Evolutionary conservation across 2,797 vertebrate species (phyloP), one percentile per base, ranked within the genome.

Genomic region (Smutsia gigantea): DNA sequence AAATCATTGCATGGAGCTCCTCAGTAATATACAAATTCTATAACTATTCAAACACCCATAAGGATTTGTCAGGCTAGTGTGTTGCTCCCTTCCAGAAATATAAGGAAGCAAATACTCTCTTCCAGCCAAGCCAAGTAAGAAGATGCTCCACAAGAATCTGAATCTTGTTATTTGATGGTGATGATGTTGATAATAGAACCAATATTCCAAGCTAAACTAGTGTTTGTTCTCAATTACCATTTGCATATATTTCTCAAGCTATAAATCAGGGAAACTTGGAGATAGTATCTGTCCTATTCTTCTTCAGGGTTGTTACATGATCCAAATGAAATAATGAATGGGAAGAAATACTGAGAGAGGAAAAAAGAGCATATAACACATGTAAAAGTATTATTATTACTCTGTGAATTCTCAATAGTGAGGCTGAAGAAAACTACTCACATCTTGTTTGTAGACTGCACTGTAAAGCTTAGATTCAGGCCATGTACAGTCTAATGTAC

Each of bases 201-300:
- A 72, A 83, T 31, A 89, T 34, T 68, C 75, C 84, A 89, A 92
- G 81, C 59, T 69, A 86, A 87, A 92, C 85, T 72, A 75, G 90
- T 90, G 66, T 95, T 82, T 92, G 64, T 64, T 74, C n/a, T 83
- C 18, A 69, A 21, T 46, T 57, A 53, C 63, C 53, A 85, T 51
- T 95, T 95, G 61, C 68, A 84, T 74, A 17, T 79, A 92, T 64
- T 93, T 87, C 88, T 79, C 90, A 95, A 79, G n/a, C 19, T 39
- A 5, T 83, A 66, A 85, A 61, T 81, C 78, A 64, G n/a, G 63
- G 21, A 17, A 69, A 85, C 34, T 57, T 55, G 55, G 53, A 89
- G 51, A 87, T 68, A 42, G 66, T 31, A 84, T 39, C 51, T 78
- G 49, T 78, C 27, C 59, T 87, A 2, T 34, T 63, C 34, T 75